A percentile compares a stretch with the other conserved stretches of the same genome.
phyloP scores from a whole-genome alignment of 2,888 invertebrate genomes.

The Thereva nobilitata region DNA sequence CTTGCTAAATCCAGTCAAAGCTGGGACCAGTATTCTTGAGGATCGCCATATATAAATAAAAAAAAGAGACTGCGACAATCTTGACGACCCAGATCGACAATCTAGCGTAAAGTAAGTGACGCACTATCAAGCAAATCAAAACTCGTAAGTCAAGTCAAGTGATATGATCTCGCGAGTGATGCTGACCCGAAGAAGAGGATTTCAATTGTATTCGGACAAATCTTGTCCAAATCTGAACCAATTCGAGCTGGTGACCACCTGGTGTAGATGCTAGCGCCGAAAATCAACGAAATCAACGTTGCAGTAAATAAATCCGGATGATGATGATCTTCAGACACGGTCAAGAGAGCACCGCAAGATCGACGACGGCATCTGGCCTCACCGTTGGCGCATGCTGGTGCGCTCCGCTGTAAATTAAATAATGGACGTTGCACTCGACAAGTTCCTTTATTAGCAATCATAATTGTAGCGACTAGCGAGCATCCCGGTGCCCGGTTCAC shows the following conservation, averaged over 20 bases:
- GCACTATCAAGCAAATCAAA: too few species aligned
- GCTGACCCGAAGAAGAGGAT: too few species aligned
- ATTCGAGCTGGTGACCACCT: too few species aligned
- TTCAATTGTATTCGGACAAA: too few species aligned
- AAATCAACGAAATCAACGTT: slow-evolving; percentile 4
- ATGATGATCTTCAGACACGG: slow-evolving; percentile 24
- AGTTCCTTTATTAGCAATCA: slow-evolving; percentile 28
- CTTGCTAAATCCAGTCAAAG: slow-evolving; percentile 8
- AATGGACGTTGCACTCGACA: slow-evolving; percentile 32
- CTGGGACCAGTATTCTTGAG: not conserved
- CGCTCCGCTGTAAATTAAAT: slow-evolving; percentile 31
- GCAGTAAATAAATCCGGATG: slow-evolving; percentile 14
- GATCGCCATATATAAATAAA: not conserved
- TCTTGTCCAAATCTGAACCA: too few species aligned
- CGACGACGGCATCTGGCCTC: slow-evolving; percentile 5
- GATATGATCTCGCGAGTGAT: too few species aligned
- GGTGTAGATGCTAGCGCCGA: not conserved
- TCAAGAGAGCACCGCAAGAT: not conserved
- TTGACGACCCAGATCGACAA: slow-evolving; percentile 11
- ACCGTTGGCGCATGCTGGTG: not conserved
- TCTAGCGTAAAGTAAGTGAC: not conserved
- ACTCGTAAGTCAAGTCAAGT: too few species aligned
- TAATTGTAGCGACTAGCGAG: slow-evolving; percentile 14
- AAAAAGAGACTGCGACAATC: slow-evolving; percentile 19
- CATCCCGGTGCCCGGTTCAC: not conserved